Percentiles rank a stretch among this genome's conserved stretches.
These are phyloP conservation scores for Rhabditophanes sp. DNA, from an alignment of 2,888 invertebrate species.

Conservation along the genomic window DNA sequence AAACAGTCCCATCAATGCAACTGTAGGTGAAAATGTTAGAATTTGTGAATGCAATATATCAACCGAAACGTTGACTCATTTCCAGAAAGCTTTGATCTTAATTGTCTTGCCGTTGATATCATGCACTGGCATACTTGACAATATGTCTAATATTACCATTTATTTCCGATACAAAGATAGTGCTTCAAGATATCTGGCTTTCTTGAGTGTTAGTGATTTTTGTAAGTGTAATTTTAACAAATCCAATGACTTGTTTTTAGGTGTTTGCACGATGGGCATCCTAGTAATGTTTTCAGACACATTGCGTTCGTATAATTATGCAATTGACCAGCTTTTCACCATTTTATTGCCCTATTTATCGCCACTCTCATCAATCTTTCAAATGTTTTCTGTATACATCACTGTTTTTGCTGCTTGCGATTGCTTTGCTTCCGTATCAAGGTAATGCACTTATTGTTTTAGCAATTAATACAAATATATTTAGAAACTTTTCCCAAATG, in stretches of 20 bases:
- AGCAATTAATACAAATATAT: slow-evolving; percentile 1
- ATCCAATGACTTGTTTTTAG: too few species aligned
- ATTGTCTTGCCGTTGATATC: slow-evolving; percentile 13
- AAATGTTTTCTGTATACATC: slow-evolving; percentile 35
- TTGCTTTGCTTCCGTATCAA: slow-evolving; percentile 25
- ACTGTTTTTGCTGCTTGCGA: slow-evolving; percentile 35
- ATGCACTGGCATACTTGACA: slow-evolving; percentile 8
- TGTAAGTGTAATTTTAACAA: too few species aligned
- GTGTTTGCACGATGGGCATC: slow-evolving; percentile 32
- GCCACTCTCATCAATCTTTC: slow-evolving; percentile 33
- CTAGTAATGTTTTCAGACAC: slow-evolving; percentile 34
- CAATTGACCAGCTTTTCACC: slow-evolving; percentile 32
- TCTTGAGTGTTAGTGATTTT: slow-evolving; percentile 28
- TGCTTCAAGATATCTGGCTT: slow-evolving; percentile 24
- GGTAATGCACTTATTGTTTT: slow-evolving; percentile 8
- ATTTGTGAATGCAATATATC: too few species aligned
- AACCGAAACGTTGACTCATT: too few species aligned
- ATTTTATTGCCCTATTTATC: slow-evolving; percentile 28
- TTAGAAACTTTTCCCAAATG: not conserved
- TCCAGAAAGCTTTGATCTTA: too few species aligned
- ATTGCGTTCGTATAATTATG: slow-evolving; percentile 23
- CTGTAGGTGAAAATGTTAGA: too few species aligned
- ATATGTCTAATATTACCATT: slow-evolving; percentile 11
- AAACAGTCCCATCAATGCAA: too few species aligned
- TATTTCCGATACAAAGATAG: slow-evolving; percentile 9